Evolutionary conservation across 2,888 invertebrate genomes (phyloP).

Genomic region (Panorpa germanica): DNA sequence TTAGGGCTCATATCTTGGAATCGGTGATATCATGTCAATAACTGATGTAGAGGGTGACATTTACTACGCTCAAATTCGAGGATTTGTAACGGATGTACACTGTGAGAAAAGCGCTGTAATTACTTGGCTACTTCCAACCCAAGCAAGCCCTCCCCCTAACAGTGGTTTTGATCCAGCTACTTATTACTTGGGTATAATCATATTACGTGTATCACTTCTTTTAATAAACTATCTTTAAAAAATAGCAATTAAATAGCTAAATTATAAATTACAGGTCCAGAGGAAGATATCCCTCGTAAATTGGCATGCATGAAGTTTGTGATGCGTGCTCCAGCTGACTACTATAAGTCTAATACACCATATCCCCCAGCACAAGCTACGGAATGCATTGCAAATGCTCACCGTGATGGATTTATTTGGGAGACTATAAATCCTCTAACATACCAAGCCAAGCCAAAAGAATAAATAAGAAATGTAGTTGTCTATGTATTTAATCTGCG

Average conservation of each 20-base stretch:
- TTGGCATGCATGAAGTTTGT: constrained; percentile 79
- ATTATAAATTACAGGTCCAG: constrained; percentile 46
- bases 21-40: constrained; percentile 81
- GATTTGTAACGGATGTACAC: constrained; percentile 78
- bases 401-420: constrained; percentile 56
- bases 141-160: constrained; percentile 56
- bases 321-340: constrained; percentile 86
- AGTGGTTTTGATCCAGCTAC: constrained; percentile 73
- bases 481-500: too few species aligned
- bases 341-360: constrained; percentile 60
- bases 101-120: constrained; percentile 84
- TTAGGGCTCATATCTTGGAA: constrained; percentile 62
- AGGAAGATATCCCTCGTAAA: constrained; percentile 74
- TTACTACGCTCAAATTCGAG: constrained; percentile 80
- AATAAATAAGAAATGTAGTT: too few species aligned
- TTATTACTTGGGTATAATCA: constrained; percentile 76
- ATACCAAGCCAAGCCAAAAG: too few species aligned
- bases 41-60: constrained; percentile 53
- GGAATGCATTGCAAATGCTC: too few species aligned
- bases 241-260: too few species aligned
- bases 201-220: too few species aligned
- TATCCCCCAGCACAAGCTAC: constrained; percentile 38
- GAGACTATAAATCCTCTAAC: too few species aligned
- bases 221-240: too few species aligned
- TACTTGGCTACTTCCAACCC: constrained; percentile 81